Evolutionary conservation across 2,113 vertebrate species (phyloP).

Genomic region (Toxotes chatareus): DNA sequence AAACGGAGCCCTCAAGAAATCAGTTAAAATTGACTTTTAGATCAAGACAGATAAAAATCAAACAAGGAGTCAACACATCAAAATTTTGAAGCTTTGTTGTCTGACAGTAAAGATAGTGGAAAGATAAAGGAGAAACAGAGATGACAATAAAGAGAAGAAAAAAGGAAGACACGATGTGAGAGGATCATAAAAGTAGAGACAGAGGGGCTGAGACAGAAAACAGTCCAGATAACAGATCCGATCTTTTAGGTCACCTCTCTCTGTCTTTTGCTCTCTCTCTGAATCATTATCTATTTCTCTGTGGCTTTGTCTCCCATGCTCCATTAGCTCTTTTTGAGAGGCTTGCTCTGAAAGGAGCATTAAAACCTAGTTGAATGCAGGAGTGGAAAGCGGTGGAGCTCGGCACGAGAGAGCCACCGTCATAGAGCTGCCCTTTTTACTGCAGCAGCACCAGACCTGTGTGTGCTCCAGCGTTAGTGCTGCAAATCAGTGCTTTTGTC

Average conservation of each 20-base stretch:
- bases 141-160: conserved; percentile 13
- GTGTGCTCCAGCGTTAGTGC: conserved; percentile 27
- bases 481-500: conserved; percentile 34
- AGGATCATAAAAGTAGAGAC: neutral
- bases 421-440: conserved; percentile 30
- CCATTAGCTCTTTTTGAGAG: conserved; percentile 56
- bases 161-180: conserved; percentile 5
- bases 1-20: neutral
- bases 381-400: conserved; percentile 51
- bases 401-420: conserved; percentile 46
- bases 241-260: conserved; percentile 14
- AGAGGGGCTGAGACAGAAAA: conserved; percentile 16
- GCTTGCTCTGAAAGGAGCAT: conserved; percentile 41
- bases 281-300: conserved; percentile 37
- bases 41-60: conserved; percentile 13
- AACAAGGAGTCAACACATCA: neutral
- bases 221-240: conserved; percentile 27
- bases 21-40: neutral
- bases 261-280: neutral
- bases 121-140: conserved; percentile 7
- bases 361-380: conserved; percentile 49
- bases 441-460: conserved; percentile 34
- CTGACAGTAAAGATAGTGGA: neutral
- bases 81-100: neutral
- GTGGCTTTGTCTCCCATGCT: conserved; percentile 35